These are phyloP conservation scores for Mimas tiliae DNA, from an alignment of 2,888 invertebrate genomes.

Conservation along the genomic window DNA sequence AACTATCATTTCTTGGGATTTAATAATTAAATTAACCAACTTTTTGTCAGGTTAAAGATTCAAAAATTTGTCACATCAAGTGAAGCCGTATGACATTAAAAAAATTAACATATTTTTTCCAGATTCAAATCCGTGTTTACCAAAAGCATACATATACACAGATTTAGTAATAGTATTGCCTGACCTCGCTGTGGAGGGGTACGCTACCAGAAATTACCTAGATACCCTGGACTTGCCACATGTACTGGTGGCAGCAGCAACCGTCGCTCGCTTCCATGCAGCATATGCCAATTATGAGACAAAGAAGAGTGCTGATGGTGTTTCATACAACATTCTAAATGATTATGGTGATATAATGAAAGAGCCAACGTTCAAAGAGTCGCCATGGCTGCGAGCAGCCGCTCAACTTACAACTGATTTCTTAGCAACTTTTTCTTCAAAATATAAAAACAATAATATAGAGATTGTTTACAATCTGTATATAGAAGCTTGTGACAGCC, in stretches of 20 bases:
- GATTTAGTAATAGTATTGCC: constrained; percentile 68
- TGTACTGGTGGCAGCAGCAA: constrained; percentile 43
- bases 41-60: too few species aligned
- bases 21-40: too few species aligned
- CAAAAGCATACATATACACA: constrained; percentile 57
- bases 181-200: constrained; percentile 62
- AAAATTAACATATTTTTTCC: constrained; percentile 22
- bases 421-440: constrained; percentile 56
- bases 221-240: constrained; percentile 58
- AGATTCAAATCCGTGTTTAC: constrained; percentile 62
- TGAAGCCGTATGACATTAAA: too few species aligned
- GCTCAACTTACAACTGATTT: constrained; percentile 61
- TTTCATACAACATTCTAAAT: constrained; percentile 48
- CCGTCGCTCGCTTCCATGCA: constrained; percentile 71
- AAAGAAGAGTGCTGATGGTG: constrained; percentile 38
- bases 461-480: constrained; percentile 50
- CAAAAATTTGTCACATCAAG: too few species aligned
- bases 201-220: constrained; percentile 44
- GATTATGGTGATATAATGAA: constrained; percentile 49
- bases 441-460: constrained; percentile 47
- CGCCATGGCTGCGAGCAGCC: constrained; percentile 58
- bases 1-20: too few species aligned
- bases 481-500: constrained; percentile 54
- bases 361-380: constrained; percentile 58
- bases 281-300: constrained; percentile 63